Base-by-base conservation (phyloP, 2,888 invertebrate species). In the Gortyna flavago region DNA sequence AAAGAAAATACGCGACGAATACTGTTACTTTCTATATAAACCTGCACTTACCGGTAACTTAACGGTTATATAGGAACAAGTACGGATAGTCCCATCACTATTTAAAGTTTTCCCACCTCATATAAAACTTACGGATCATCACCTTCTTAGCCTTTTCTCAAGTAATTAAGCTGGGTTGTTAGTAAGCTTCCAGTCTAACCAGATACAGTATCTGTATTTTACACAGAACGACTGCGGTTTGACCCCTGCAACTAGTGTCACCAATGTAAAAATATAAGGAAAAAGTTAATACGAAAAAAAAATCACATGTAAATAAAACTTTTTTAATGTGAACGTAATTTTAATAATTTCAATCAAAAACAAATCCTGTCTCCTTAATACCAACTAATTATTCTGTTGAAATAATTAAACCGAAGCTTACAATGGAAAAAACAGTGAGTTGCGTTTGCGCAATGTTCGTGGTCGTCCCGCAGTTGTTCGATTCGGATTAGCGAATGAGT, bases 401-500 rank as follows among this genome's bases (percentile, higher is more conserved):
- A 80, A 76, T 80, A 76, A 64, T 84, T 64, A 77, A 75, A 77
- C 67, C 9, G 59, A 67, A 73, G 65, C 70, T 38, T 48, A 29
- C 61, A 79, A 77, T 76, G 79, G 79, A 84, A 88, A 88, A 85
- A 85, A 80, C 84, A 79, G 71, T 74, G 59, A 70, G 78, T 57
- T 83, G 84, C 83, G 81, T 61, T 68, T 72, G 80, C 89, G 90
- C 85, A 89, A 87, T 90, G 88, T 86, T 85, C 87, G 87, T 90
- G 90, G 88, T 90, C 89, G 88, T 90, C 89, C 86, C 90, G 89
- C 88, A 90, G 89, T 92, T 90, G 93, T 94, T 94, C 90, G 93
- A 92, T 92, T 94, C 94, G 95, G 95, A 96, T 96, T 96, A 96
- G 96, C 96, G 95, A 95, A 95, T 95, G 95, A 94, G 93, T 95